Evolutionary conservation across 2,888 invertebrate species (phyloP).

Genomic region (Caenorhabditis sulstoni): DNA sequence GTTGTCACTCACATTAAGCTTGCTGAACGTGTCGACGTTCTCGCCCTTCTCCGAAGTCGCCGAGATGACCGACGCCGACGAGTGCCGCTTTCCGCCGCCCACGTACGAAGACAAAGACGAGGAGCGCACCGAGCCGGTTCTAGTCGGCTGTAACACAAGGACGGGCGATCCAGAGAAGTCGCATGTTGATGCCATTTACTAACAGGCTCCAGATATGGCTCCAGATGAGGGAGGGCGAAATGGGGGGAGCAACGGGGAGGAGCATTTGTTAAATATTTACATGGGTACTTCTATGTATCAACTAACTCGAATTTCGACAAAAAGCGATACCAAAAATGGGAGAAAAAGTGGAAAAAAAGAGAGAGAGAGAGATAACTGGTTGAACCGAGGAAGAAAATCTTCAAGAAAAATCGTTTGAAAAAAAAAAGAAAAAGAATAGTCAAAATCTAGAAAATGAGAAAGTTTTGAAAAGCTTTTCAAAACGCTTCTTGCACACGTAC

Average conservation of each 20-base stretch:
- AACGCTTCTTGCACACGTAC: slow-evolving; percentile 40
- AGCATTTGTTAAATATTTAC: no score
- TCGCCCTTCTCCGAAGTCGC: slow-evolving; percentile 73
- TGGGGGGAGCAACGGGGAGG: no score
- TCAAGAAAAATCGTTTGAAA: neutral
- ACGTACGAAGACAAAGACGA: slow-evolving; percentile 77
- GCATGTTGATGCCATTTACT: no score
- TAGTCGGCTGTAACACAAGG: slow-evolving; percentile 63
- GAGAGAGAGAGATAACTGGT: neutral
- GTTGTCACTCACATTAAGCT: slow-evolving; percentile 76
- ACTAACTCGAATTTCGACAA: slow-evolving; percentile 1
- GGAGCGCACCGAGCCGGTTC: slow-evolving; percentile 73
- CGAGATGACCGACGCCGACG: slow-evolving; percentile 77
- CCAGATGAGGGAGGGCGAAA: no score
- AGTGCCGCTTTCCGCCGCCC: slow-evolving; percentile 77
- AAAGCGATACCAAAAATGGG: slow-evolving; percentile 1
- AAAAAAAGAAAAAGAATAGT: neutral
- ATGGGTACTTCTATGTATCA: no score
- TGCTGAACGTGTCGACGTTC: slow-evolving; percentile 77
- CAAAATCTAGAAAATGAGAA: no score
- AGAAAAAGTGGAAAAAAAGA: slow-evolving; percentile 1
- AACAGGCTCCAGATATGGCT: no score
- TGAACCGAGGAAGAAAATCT: no score
- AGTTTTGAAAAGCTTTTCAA: no score
- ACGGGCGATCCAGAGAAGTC: neutral